Evolutionary conservation across 2,888 invertebrate species (phyloP).

Genomic region (Synergus laeviventris): DNA sequence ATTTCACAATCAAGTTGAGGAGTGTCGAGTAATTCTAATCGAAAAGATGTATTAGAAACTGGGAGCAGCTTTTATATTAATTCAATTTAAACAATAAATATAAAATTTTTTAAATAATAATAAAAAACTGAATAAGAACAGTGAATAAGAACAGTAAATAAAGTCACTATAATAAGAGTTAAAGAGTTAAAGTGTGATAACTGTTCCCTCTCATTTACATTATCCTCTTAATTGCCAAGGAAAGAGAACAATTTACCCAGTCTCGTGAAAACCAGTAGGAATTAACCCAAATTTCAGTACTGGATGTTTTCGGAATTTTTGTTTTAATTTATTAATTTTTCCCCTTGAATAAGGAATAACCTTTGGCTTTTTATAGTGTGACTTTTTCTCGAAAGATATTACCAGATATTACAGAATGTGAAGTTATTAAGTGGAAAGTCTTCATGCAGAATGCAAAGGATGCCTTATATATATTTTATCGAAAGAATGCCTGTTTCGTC

Average conservation of each 20-base stretch:
- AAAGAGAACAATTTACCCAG: slow-evolving; percentile 6
- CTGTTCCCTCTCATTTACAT: neutral
- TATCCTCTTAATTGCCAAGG: neutral
- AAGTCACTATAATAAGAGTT: neutral
- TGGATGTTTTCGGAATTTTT: neutral
- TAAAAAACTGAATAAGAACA: too few species aligned
- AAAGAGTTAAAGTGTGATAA: neutral
- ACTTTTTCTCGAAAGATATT: too few species aligned
- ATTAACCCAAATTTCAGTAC: slow-evolving; percentile 12
- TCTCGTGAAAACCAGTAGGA: slow-evolving; percentile 9
- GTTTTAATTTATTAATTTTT: too few species aligned
- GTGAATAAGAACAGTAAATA: neutral
- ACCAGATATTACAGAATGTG: neutral
- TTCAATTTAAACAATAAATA: neutral
- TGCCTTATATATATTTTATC: neutral
- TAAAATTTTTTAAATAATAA: neutral
- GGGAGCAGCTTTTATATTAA: neutral
- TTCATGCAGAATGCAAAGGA: neutral
- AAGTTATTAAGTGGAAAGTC: neutral
- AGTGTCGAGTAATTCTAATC: slow-evolving; percentile 1
- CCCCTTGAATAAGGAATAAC: too few species aligned
- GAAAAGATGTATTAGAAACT: neutral
- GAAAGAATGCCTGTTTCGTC: neutral
- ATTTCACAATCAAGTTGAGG: slow-evolving; percentile 4
- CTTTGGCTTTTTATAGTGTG: too few species aligned